A percentile compares a stretch with the other conserved stretches of the same genome.
phyloP scores from a whole-genome alignment of 2,797 vertebrate species.

The Myiotriccus ornatus region DNA sequence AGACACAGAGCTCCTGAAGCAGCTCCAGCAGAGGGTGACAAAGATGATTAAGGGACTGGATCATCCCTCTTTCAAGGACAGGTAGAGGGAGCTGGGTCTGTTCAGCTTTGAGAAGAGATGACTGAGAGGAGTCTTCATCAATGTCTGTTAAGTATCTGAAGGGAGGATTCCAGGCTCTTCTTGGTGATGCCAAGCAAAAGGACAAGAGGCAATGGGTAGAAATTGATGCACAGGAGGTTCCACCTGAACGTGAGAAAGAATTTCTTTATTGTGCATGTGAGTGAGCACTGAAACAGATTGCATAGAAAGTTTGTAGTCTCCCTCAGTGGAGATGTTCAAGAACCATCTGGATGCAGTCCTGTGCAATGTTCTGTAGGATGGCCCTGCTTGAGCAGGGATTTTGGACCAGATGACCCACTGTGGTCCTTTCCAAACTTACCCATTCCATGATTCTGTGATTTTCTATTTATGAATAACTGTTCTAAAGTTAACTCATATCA shows the following conservation, averaged over 20 bases:
- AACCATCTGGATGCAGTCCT: background rate
- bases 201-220: background rate
- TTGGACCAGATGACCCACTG: background rate
- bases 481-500: background rate
- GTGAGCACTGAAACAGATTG: background rate
- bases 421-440: background rate
- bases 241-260: background rate
- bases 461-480: background rate
- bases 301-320: no score
- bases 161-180: background rate
- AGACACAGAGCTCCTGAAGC: background rate
- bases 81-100: background rate
- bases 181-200: background rate
- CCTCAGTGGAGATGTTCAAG: background rate
- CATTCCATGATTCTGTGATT: background rate
- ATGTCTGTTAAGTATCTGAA: background rate
- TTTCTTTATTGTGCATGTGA: background rate
- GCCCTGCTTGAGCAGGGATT: background rate
- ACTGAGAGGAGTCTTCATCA: background rate
- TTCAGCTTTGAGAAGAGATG: fast-evolving
- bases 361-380: background rate
- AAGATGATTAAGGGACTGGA: background rate
- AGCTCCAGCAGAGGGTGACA: background rate
- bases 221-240: background rate
- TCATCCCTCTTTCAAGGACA: background rate